phyloP scores from a whole-genome alignment of 2,888 invertebrate species.

The Phyllotreta striolata region DNA sequence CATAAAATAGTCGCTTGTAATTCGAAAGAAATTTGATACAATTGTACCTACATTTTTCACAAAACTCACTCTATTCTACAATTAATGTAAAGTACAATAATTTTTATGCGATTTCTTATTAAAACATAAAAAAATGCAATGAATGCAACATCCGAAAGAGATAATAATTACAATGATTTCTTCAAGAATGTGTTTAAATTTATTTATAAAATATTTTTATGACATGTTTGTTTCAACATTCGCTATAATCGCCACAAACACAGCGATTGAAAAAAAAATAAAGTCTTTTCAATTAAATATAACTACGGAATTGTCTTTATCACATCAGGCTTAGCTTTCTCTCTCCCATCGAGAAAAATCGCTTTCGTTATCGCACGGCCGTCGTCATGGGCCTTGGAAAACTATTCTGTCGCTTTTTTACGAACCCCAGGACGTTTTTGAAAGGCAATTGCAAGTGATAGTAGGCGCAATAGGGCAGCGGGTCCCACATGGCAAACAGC shows the following conservation, averaged over 20 bases:
- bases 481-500: constrained; percentile 84
- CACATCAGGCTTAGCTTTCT: constrained; percentile 55
- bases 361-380: constrained; percentile 53
- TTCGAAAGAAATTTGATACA: constrained; percentile 47
- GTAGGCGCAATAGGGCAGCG: constrained; percentile 84
- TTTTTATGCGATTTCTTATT: constrained; percentile 36
- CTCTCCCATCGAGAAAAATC: constrained; percentile 51
- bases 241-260: not conserved
- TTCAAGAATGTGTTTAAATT: constrained; percentile 19
- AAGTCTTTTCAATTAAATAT: constrained; percentile 11
- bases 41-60: constrained; percentile 42
- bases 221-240: constrained; percentile 24
- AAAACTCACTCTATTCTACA: constrained; percentile 16
- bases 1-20: constrained; percentile 18
- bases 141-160: constrained; percentile 25
- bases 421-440: constrained; percentile 66
- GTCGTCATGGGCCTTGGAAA: constrained; percentile 59
- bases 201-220: constrained; percentile 23
- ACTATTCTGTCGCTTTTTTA: constrained; percentile 62
- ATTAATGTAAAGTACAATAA: constrained; percentile 53
- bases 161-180: constrained; percentile 16
- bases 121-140: constrained; percentile 33
- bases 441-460: constrained; percentile 82
- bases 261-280: constrained; percentile 24
- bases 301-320: constrained; percentile 13